Percentiles rank a stretch among this genome's conserved stretches.
phyloP scores from a whole-genome alignment of 2,888 invertebrate genomes.

The Luperina nickerlii region DNA sequence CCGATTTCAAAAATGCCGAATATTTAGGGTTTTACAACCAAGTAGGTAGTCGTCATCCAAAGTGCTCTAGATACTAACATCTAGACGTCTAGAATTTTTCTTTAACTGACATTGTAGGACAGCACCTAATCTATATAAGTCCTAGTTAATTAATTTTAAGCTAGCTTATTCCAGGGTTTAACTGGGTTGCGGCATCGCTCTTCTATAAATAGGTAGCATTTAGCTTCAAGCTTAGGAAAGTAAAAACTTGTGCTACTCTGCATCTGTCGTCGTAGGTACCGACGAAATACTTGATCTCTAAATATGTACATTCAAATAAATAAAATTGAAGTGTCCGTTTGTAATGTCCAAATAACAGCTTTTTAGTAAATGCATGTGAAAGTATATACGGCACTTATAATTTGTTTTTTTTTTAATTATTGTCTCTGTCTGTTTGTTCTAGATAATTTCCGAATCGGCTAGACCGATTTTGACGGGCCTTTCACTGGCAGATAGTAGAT shows the following conservation, averaged over 20 bases:
- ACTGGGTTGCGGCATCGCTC: conserved; percentile 1
- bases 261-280: not conserved
- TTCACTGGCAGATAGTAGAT: too few species aligned
- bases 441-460: too few species aligned
- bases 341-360: too few species aligned
- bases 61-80: not conserved
- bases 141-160: conserved; percentile 13
- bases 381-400: too few species aligned
- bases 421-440: too few species aligned
- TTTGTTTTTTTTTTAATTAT: too few species aligned
- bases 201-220: conserved; percentile 9
- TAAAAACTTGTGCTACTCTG: not conserved
- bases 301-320: too few species aligned
- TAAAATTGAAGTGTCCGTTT: too few species aligned
- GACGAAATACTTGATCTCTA: not conserved
- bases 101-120: not conserved
- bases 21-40: not conserved
- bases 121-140: conserved; percentile 9
- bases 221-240: not conserved
- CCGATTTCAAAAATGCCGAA: too few species aligned
- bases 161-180: conserved; percentile 9
- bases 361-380: too few species aligned
- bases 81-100: not conserved
- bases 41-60: not conserved
- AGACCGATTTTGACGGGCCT: too few species aligned